Conservation (phyloP, 2,113 vertebrate species). For the Pedetes capensis region DNA sequence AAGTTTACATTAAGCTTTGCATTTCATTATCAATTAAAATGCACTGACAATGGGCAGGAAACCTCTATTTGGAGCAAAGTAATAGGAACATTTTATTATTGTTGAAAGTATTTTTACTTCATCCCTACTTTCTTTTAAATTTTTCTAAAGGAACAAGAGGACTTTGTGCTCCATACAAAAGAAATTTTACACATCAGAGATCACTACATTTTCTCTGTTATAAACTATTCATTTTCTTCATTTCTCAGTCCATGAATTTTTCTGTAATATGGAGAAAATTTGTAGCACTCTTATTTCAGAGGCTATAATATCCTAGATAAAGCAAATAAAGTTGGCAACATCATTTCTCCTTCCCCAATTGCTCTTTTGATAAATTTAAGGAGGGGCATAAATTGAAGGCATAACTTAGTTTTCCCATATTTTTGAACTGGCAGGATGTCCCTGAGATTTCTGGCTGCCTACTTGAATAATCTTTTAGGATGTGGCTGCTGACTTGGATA, state of each 20-base stretch:
- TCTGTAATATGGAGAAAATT: slow-evolving; percentile 33
- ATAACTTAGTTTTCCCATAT: not conserved
- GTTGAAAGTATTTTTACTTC: slow-evolving; percentile 32
- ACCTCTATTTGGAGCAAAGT: slow-evolving; percentile 18
- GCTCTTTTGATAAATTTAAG: not conserved
- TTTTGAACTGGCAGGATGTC: not conserved
- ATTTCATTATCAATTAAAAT: slow-evolving; percentile 56
- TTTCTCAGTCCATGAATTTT: not conserved
- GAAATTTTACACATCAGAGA: not conserved
- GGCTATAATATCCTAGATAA: not conserved
- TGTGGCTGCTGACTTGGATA: slow-evolving; percentile 6
- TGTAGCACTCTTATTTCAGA: not conserved
- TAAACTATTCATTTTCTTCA: not conserved
- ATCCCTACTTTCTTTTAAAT: not conserved
- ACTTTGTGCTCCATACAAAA: not conserved
- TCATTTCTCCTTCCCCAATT: not conserved
- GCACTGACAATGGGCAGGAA: not conserved
- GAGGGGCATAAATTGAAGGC: not conserved
- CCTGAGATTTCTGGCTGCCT: not conserved
- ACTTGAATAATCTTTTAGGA: not conserved
- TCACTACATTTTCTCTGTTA: not conserved
- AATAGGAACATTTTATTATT: slow-evolving; percentile 24
- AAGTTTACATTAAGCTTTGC: slow-evolving; percentile 48
- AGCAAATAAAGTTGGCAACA: not conserved
- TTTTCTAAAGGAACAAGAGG: not conserved